Evolutionary conservation across 2,797 vertebrate genomes (phyloP).

Genomic region (Enteromius treurensis): DNA sequence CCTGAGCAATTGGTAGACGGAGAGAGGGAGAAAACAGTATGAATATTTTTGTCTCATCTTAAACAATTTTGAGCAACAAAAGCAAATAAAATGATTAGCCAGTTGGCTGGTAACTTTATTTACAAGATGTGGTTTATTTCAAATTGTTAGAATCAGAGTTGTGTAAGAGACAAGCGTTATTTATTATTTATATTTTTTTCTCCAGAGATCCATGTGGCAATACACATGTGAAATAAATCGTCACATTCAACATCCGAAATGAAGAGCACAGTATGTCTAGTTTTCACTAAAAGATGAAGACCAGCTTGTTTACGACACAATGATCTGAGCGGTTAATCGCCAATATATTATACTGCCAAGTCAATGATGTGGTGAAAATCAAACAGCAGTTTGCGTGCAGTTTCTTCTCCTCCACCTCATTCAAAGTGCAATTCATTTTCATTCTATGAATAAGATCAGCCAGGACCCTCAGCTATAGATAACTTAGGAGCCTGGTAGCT

Average conservation of each 20-base stretch:
- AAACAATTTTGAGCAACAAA: constrained; percentile 3
- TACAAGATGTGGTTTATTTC: background rate
- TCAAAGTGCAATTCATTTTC: background rate
- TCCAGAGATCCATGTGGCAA: background rate
- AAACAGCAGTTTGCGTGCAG: background rate
- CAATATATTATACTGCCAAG: background rate
- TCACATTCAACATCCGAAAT: background rate
- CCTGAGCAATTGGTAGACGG: constrained; percentile 29
- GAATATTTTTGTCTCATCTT: background rate
- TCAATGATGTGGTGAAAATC: background rate
- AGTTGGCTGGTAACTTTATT: background rate
- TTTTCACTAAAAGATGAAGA: constrained; percentile 2
- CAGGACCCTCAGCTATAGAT: background rate
- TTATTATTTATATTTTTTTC: background rate
- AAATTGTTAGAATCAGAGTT: background rate
- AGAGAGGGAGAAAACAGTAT: background rate
- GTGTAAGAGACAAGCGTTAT: background rate
- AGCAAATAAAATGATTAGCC: background rate
- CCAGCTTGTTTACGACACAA: background rate
- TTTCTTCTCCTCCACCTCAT: background rate
- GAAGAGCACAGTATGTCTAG: background rate
- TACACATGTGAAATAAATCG: background rate
- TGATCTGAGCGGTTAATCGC: background rate
- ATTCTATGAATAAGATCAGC: background rate
- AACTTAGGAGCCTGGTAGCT: no score